These are phyloP conservation scores for Phylloscopus trochiloides DNA, from an alignment of 2,113 vertebrate species.

Conservation along the genomic window DNA sequence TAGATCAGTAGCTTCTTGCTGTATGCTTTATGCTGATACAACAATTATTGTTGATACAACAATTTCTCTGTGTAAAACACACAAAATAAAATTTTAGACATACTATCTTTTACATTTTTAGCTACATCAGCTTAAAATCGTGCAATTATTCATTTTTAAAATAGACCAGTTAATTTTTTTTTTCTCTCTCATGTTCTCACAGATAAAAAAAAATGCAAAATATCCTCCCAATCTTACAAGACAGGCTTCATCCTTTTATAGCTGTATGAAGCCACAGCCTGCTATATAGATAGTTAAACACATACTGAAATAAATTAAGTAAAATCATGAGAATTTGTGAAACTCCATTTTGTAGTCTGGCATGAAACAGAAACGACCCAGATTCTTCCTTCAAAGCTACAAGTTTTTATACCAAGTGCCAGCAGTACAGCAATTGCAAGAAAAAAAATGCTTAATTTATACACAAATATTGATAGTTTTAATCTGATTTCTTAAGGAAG, in stretches of 20 bases:
- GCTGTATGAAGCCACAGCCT: background rate
- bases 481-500: background rate
- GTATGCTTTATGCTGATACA: background rate
- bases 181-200: background rate
- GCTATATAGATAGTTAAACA: background rate
- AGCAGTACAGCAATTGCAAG: background rate
- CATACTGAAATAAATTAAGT: background rate
- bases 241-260: background rate
- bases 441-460: background rate
- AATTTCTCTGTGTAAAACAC: background rate
- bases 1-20: background rate
- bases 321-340: background rate
- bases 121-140: background rate
- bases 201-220: background rate
- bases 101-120: background rate
- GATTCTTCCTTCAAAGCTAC: background rate
- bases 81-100: background rate
- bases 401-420: background rate
- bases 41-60: background rate
- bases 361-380: background rate
- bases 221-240: background rate
- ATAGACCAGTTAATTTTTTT: background rate
- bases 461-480: background rate
- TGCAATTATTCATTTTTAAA: background rate
- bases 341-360: background rate